Percentiles rank a stretch among this genome's conserved stretches.
Evolutionary conservation across 2,888 invertebrate species (phyloP).

Genomic region (Arrhopalites spinosus): DNA sequence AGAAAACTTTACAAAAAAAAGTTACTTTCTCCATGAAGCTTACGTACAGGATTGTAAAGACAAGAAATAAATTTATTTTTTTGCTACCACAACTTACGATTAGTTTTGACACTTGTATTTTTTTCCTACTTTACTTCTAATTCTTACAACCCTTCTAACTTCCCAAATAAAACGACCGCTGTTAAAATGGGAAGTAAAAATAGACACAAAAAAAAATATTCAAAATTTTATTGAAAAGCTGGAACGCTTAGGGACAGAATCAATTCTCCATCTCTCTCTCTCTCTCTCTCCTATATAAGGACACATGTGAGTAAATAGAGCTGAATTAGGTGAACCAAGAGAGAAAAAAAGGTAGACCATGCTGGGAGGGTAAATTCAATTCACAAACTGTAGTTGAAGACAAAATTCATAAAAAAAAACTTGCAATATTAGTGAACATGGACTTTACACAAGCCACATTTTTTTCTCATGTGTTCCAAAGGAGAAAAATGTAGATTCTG

Average conservation of each 20-base stretch:
- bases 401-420: no score
- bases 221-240: no score
- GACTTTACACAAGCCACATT: background rate
- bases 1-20: no score
- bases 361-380: background rate
- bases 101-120: no score
- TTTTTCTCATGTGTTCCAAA: no score
- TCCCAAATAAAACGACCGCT: no score
- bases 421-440: background rate
- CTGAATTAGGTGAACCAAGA: background rate
- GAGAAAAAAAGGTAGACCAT: background rate
- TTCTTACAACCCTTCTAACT: no score
- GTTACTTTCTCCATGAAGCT: no score
- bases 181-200: background rate
- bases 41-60: no score
- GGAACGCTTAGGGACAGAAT: background rate
- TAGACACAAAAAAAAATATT: background rate
- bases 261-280: background rate
- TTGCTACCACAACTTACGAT: no score
- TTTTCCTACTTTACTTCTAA: no score
- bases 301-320: background rate
- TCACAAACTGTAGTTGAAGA: background rate
- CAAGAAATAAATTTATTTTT: no score
- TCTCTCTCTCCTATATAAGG: background rate
- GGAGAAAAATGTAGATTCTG: background rate